These are phyloP conservation scores for Nothoprocta pentlandii DNA, from an alignment of 2,113 vertebrate species.

Conservation along the genomic window DNA sequence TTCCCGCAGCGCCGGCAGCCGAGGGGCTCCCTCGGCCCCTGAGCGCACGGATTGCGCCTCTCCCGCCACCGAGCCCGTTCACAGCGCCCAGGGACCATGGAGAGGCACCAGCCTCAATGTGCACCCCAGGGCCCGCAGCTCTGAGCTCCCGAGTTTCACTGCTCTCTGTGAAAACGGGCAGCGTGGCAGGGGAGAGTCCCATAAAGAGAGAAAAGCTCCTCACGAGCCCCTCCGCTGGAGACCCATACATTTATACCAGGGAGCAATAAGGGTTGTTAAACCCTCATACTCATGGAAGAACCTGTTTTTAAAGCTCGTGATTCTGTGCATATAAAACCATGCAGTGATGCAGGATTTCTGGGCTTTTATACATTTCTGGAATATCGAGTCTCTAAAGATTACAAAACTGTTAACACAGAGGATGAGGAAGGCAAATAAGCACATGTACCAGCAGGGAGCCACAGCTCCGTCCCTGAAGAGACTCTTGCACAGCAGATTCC, in stretches of 20 bases:
- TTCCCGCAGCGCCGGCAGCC: background rate
- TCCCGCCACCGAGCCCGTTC: background rate
- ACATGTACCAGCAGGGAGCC: rapidly evolving
- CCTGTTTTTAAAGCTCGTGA: background rate
- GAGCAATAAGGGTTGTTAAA: background rate
- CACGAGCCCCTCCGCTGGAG: background rate
- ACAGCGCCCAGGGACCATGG: too few species aligned
- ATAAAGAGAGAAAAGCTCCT: background rate
- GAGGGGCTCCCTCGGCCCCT: background rate
- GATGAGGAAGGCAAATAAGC: background rate
- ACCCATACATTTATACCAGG: background rate
- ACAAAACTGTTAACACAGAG: background rate
- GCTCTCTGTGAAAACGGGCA: background rate
- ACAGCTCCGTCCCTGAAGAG: background rate
- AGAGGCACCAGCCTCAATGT: background rate
- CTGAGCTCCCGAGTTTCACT: background rate
- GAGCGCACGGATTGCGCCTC: background rate
- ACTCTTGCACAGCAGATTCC: background rate
- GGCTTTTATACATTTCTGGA: background rate
- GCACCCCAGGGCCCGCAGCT: background rate
- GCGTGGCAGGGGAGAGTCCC: background rate
- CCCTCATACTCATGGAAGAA: background rate
- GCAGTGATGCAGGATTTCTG: background rate
- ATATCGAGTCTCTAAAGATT: background rate
- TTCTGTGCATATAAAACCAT: background rate